Conservation (phyloP, 2,888 invertebrate genomes). For the Cyrtodaria siliqua region DNA sequence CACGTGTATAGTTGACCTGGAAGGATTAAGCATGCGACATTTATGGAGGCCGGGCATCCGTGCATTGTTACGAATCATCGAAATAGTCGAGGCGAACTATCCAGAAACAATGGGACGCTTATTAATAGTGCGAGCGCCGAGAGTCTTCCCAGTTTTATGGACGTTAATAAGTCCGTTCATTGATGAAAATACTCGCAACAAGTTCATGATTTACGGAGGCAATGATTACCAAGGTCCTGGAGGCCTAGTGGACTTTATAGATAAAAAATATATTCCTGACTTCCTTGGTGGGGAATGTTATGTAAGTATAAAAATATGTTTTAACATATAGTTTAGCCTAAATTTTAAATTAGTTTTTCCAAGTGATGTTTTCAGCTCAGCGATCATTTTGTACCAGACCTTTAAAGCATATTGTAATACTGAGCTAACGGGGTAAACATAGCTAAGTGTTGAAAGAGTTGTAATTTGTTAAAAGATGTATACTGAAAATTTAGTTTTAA, state of each 20-base stretch:
- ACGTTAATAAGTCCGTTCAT: conserved; percentile 98
- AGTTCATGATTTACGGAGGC: conserved; percentile 96
- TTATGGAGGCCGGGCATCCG: conserved; percentile 97
- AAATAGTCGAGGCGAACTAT: conserved; percentile 96
- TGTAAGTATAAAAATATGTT: conserved; percentile 89
- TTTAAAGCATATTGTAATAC: too few species aligned
- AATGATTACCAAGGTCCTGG: conserved; percentile 94
- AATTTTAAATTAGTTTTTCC: too few species aligned
- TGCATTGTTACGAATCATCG: conserved; percentile 89
- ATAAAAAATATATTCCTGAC: conserved; percentile 94
- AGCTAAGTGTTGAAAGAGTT: too few species aligned
- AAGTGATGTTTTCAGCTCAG: too few species aligned
- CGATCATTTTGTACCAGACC: too few species aligned
- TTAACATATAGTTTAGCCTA: too few species aligned
- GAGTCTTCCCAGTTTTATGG: conserved; percentile 98
- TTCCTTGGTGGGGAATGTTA: conserved; percentile 96
- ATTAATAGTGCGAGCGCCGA: conserved; percentile 95
- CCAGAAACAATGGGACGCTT: conserved; percentile 98
- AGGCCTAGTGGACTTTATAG: conserved; percentile 94
- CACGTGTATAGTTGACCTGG: conserved; percentile 96
- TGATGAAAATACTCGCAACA: conserved; percentile 96
- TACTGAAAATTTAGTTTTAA: too few species aligned
- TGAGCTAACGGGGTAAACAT: too few species aligned
- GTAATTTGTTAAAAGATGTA: too few species aligned
- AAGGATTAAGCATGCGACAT: conserved; percentile 97